Evolutionary conservation across 2,888 invertebrate species (phyloP), one percentile per base, ranked within the genome.

Genomic region (Epirrita christyi): DNA sequence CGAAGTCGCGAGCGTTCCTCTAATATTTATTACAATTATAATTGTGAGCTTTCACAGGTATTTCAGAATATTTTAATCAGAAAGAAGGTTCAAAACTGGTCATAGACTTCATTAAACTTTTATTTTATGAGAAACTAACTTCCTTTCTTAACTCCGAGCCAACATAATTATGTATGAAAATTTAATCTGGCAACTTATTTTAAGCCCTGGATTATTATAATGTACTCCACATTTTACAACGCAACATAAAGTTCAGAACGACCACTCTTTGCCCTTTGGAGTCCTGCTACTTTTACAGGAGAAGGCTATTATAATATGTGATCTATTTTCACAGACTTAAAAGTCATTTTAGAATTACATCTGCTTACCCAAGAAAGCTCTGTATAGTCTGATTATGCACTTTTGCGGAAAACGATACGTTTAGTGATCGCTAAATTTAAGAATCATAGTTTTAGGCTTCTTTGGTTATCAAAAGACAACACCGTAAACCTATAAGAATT

Each of bases 201-300:
- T 21, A 57, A 44, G 48, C 47, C 53, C 40, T 50, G 46, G 44
- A 55, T 51, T 60, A 63, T 63, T 63, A 63, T 60, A 50, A 63
- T 58, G 52, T 58, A 58, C 43, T n/a, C n/a, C 32, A 40, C 15
- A 53, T 50, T 63, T 63, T 60, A 63, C 47, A 55, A 43, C 54
- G 45, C 13, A 29, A 37, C 43, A 48, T 55, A 48, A 55, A 55
- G 43, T n/a, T 37, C 28, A 29, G 37, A 43, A 36, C n/a, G 29
- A 13, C 15, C 42, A 43, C 37, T 47, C 15, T 21, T 55, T 42
- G 36, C 43, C 21, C 36, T 21, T 37, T 43, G 42, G 47, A 48
- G 42, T 37, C 28, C 34, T 42, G 37, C 36, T 53, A 38, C 11
- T 29, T 45, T 11, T 29, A 14, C 3, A 51, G 0, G 10, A 42